These are phyloP conservation scores for Globodera rostochiensis DNA, from an alignment of 1,140 invertebrate species.

Conservation along the genomic window DNA sequence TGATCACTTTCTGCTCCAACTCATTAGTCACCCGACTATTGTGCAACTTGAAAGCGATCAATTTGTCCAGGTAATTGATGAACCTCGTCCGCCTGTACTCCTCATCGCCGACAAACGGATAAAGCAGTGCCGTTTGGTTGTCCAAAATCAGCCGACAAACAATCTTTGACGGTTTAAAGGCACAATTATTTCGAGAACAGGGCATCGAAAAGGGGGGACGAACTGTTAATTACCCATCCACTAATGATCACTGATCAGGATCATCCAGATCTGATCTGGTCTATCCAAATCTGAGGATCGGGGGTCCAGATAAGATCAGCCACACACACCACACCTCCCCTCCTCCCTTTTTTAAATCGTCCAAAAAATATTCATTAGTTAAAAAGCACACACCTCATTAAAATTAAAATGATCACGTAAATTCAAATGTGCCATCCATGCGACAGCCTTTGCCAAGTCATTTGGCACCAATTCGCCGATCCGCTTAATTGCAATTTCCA, in stretches of 20 bases:
- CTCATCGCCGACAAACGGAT: conserved; percentile 28
- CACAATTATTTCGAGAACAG: no score
- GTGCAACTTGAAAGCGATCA: conserved; percentile 17
- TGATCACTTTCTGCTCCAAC: conserved; percentile 10
- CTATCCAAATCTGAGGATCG: no score
- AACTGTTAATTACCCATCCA: no score
- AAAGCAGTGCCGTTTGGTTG: conserved; percentile 10
- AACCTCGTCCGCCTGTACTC: conserved; percentile 21
- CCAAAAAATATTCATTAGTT: neutral
- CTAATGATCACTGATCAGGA: no score
- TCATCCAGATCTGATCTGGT: no score
- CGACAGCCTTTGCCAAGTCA: conserved; percentile 26
- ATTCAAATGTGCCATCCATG: conserved; percentile 33
- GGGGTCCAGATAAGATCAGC: no score
- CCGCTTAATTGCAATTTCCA: neutral
- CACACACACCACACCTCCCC: no score
- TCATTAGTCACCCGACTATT: neutral
- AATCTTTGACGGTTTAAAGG: conserved; percentile 18
- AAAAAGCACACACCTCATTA: conserved; percentile 26
- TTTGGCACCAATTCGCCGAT: conserved; percentile 17
- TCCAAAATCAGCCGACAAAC: conserved; percentile 29
- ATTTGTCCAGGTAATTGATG: conserved; percentile 30
- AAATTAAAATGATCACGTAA: conserved; percentile 35
- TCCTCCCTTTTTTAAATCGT: no score
- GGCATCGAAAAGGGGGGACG: no score